A percentile compares a stretch with the other conserved stretches of the same genome.
Conservation (phyloP, 2,113 vertebrate species). For the Rhinopomastus cyanomelas region DNA sequence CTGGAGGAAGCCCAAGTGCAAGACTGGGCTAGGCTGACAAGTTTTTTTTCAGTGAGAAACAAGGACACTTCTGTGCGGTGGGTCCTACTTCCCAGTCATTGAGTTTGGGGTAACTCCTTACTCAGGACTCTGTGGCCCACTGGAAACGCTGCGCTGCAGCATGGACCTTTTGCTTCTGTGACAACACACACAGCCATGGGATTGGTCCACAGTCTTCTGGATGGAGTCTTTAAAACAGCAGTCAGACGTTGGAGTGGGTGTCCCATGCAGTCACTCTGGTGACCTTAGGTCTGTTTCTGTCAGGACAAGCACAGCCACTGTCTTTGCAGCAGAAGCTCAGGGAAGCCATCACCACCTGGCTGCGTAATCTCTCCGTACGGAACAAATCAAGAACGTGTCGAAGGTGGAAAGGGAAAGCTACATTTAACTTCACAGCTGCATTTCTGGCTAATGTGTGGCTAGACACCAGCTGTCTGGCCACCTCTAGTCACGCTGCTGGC, state of each 20-base stretch:
- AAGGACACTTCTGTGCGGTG: not conserved
- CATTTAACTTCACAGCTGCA: not conserved
- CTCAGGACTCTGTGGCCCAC: not conserved
- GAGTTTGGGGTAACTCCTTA: not conserved
- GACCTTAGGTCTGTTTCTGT: not conserved
- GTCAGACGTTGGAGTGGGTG: not conserved
- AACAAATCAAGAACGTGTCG: not conserved
- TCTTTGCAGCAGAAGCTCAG: not conserved
- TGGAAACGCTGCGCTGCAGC: not conserved
- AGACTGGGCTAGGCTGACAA: not conserved
- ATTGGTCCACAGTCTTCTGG: not conserved
- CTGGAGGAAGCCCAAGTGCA: constrained; percentile 43
- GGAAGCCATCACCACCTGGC: not conserved
- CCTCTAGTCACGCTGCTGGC: not conserved
- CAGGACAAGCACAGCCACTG: not conserved
- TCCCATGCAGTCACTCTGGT: not conserved
- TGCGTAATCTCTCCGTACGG: not conserved
- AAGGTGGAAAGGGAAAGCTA: not conserved
- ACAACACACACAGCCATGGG: not conserved
- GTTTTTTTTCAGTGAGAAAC: constrained; percentile 8
- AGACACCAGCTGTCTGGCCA: not conserved
- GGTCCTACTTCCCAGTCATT: not conserved
- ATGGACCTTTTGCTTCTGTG: not conserved
- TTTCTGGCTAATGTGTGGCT: not conserved
- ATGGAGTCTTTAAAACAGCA: not conserved